phyloP scores from a whole-genome alignment of 2,797 vertebrate species.

The Streptopelia turtur region DNA sequence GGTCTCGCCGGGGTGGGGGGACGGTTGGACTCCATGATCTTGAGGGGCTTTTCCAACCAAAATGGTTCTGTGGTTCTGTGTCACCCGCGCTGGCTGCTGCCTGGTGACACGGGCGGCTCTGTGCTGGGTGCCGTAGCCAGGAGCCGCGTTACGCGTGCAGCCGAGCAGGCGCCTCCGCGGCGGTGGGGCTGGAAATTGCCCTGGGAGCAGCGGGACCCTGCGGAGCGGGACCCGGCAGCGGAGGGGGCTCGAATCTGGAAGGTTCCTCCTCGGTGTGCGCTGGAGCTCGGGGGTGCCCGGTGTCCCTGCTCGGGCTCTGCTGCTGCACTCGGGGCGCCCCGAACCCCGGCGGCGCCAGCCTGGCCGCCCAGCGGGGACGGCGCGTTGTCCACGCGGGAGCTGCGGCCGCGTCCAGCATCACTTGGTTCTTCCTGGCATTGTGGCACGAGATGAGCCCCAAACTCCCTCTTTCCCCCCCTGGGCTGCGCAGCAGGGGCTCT shows the following conservation, averaged over 20 bases:
- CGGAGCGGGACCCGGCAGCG: accelerated
- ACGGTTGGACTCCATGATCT: too few relatives aligned
- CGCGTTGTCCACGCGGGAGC: not conserved
- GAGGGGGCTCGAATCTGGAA: not conserved
- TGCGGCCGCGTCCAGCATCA: not conserved
- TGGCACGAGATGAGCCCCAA: not conserved
- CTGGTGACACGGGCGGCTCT: accelerated
- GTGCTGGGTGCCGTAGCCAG: not conserved
- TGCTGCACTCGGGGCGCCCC: not conserved
- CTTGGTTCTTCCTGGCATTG: accelerated
- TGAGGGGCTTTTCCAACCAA: too few relatives aligned
- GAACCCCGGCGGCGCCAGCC: not conserved
- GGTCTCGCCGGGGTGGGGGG: too few relatives aligned
- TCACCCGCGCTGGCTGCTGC: too few relatives aligned
- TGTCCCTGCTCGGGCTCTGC: not conserved
- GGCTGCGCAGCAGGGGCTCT: not conserved
- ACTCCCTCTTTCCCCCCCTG: accelerated
- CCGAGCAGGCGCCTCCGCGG: accelerated
- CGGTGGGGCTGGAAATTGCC: not conserved
- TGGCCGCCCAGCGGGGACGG: accelerated
- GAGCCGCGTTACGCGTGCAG: not conserved
- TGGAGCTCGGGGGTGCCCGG: accelerated
- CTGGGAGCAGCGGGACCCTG: accelerated
- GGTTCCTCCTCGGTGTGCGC: accelerated
- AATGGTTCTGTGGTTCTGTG: too few relatives aligned